Base-by-base conservation (phyloP, 2,888 invertebrate species). In the Saturnia japonica region DNA sequence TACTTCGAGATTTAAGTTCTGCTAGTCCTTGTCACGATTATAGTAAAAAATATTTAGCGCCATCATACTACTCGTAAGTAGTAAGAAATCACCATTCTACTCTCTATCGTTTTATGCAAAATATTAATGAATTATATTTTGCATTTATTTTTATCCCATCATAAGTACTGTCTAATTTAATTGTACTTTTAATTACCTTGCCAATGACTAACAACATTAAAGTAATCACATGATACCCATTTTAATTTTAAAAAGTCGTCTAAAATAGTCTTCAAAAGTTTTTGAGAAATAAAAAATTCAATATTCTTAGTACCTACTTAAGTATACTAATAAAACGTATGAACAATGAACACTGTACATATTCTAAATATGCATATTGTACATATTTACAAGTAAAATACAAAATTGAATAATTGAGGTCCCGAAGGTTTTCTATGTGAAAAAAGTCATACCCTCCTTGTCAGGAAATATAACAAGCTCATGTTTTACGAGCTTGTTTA, bases 401-500 rank as follows among this genome's bases (percentile, higher is more conserved):
- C 22, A 62, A 64, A 47, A 77, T 76, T 74, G 76, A 79, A 77
- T 76, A 74, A 78, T 76, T 77, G 76, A 77, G 74, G 75, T 71
- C 72, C 76, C 77, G 76, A 78, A 82, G 80, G 75, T 78, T 76
- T 78, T 74, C 72, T 74, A 73, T 72, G 78, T 76, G 78, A 79
- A 78, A 78, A 77, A 76, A 77, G 80, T 60, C 81, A 81, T 75
- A 85, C 85, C 81, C 84, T 82, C 81, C 84, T 82, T 79, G 81
- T 83, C 86, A 86, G 81, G 79, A 82, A 81, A 82, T 83, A 80
- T 83, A 83, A 84, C 82, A 74, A 83, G 82, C 81, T 84, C 77
- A 77, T 80, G 80, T 84, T 86, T 87, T 87, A 87, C 79, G 85
- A 83, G 75, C 82, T 85, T 84, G 85, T 86, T 86, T 85, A 85